Evolutionary conservation across 2,113 vertebrate genomes (phyloP), one percentile per base, ranked within the genome.

Genomic region (Odontesthes bonariensis): DNA sequence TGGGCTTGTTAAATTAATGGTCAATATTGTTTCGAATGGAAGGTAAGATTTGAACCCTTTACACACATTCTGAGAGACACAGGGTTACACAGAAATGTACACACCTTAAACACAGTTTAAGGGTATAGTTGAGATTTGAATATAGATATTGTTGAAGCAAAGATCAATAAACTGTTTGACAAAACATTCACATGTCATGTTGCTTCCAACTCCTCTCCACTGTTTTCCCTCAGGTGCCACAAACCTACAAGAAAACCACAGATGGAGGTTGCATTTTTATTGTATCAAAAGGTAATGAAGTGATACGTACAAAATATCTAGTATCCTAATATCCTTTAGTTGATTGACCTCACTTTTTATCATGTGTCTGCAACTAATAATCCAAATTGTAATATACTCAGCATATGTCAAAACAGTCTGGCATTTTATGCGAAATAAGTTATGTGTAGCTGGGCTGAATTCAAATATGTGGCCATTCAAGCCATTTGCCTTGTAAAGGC

Each of bases 1-100:
- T 52, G 72, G 77, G 70, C 90, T 82, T 90, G 86, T 81, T 79
- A 19, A 77, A 32, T 16, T 79, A 67, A 75, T 56, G 10, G 16
- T 67, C 19, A 52, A 35, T 46, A 63, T 67, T 68, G 42, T 69
- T 49, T 47, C 32, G 17, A 69, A 47, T 40, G 31, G 44, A 10
- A 71, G 51, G 58, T 80, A 32, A 84, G 72, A 65, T 73, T 3
- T 73, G 73, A n/a, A 23, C 9, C 51, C 9, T 23, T 53, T 57
- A 19, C 72, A 49, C 44, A 79, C 35, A n/a, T 51, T 67, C 64
- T 31, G 8, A 42, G 42, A 61, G 69, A 75, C 65, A 62, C 53
- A 74, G 52, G 7, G 35, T 40, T 40, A 59, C 51, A 44, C 17
- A 49, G 59, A 46, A 65, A 35, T 81, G 33, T 77, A 13, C 3